Base-by-base conservation (phyloP, 2,888 invertebrate species). In the Patella ulyssiponensis region DNA sequence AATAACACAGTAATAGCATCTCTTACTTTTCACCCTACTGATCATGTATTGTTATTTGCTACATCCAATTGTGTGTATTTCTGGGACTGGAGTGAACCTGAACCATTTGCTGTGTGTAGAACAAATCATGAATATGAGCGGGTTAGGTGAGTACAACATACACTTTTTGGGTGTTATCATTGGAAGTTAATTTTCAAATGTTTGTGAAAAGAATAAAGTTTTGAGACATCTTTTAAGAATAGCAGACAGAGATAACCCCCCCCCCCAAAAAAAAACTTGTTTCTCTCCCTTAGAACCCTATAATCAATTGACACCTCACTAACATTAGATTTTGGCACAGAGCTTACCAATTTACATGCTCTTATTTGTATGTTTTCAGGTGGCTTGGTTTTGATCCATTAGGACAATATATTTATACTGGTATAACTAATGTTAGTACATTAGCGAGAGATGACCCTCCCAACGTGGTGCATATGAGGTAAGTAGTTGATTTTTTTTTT, bases 71-170 rank as follows among this genome's bases (percentile, higher is more conserved):
- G 95, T 90, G 93, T 97, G 12, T 95, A 95, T 90, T 96, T 97
- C 91, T 97, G 97, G 97, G 96, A 97, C 89, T 97, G 97, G 96
- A 94, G 94, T 85, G 94, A 95, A 1, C 94, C 95, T 78, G 96
- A 96, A 0, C 92, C 92, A 11, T 95, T 95, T 89, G 94, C 95
- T 74, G 94, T 94, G 88, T 94, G 95, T 79, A 93, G 94, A 54
- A 96, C 96, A n/a, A 94, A 93, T 81, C 94, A 94, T 90, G 93
- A 94, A 33, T 95, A 94, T 91, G 96, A 96, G 91, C 95, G 96
- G 94, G 95, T 96, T 86, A 94, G 95, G 95, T 95, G 91, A 86
- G 93, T 76, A 20, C 15, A 77, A 9, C 51, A 5, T 1, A 7
- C 15, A 23, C 23, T 9, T 44, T 44, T 44, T 44, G 7, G 44